Conservation (phyloP, 2,888 invertebrate species). For the Cataglyphis livida region DNA sequence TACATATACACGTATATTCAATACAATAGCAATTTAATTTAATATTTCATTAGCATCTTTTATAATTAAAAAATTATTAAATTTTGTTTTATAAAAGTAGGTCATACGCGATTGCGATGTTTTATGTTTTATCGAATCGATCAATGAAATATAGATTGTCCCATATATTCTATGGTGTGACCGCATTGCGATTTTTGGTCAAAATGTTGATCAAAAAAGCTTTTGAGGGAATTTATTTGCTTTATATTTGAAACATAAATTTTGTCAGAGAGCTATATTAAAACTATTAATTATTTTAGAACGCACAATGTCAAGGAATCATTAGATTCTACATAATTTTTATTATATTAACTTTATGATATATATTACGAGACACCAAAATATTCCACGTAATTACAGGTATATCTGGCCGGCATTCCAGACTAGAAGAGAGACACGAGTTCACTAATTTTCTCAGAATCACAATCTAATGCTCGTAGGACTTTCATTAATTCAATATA, state of each 20-base stretch:
- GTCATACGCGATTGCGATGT: not conserved
- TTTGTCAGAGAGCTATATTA: not conserved
- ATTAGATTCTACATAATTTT: not conserved
- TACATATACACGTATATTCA: not conserved
- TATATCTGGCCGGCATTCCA: not conserved
- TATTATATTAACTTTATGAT: not conserved
- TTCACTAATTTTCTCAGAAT: not conserved
- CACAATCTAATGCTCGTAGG: not conserved
- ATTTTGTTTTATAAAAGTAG: not conserved
- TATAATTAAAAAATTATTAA: constrained; percentile 23
- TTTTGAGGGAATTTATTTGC: not conserved
- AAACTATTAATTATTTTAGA: not conserved
- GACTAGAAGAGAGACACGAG: not conserved
- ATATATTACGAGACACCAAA: not conserved
- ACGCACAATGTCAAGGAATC: not conserved
- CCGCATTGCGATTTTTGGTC: constrained; percentile 6
- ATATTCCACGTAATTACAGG: not conserved
- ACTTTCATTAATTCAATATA: not conserved
- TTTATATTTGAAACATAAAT: constrained; percentile 6
- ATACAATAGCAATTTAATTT: not conserved
- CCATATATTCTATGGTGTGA: constrained; percentile 25
- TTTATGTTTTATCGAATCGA: constrained; percentile 22
- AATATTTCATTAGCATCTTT: not conserved
- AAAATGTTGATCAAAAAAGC: not conserved
- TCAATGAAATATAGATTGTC: constrained; percentile 2